phyloP scores from a whole-genome alignment of 2,888 invertebrate species.

The Caenorhabditis sp. region DNA sequence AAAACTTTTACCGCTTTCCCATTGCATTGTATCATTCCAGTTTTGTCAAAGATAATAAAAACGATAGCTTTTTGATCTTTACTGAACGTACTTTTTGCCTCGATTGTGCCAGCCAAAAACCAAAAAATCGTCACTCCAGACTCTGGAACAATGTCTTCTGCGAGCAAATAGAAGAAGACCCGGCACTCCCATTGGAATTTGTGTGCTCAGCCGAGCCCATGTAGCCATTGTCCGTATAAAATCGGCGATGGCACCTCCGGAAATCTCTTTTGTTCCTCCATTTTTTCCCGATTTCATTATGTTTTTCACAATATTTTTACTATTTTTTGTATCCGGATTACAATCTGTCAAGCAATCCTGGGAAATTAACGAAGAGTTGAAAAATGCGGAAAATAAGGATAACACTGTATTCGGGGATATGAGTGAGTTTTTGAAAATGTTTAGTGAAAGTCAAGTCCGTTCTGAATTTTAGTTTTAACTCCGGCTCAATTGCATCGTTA shows the following conservation, averaged over 20 bases:
- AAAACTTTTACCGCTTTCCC: too few relatives aligned
- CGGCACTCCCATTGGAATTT: conserved; percentile 26
- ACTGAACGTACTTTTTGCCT: not conserved
- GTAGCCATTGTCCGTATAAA: conserved; percentile 42
- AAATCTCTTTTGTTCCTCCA: conserved; percentile 33
- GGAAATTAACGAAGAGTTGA: conserved; percentile 56
- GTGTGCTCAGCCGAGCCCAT: conserved; percentile 45
- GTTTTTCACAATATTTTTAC: conserved; percentile 3
- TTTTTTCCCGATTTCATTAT: conserved; percentile 15
- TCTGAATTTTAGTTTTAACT: conserved; percentile 60
- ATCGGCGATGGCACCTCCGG: conserved; percentile 38
- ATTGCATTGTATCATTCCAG: too few relatives aligned
- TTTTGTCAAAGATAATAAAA: too few relatives aligned
- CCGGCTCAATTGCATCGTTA: conserved; percentile 65
- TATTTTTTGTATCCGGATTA: not conserved
- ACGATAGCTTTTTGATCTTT: too few relatives aligned
- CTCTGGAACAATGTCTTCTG: conserved; percentile 19
- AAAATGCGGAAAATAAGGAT: conserved; percentile 11
- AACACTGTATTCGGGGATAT: conserved; percentile 63
- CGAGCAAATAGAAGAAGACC: conserved; percentile 38
- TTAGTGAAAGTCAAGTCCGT: not conserved
- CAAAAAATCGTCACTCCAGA: conserved; percentile 24
- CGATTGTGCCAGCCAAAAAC: too few relatives aligned
- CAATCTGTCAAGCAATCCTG: conserved; percentile 35
- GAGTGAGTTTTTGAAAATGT: conserved; percentile 48